These are phyloP conservation scores for Sorex maritimensis DNA, from an alignment of 2,797 vertebrate genomes.

Conservation along the genomic window DNA sequence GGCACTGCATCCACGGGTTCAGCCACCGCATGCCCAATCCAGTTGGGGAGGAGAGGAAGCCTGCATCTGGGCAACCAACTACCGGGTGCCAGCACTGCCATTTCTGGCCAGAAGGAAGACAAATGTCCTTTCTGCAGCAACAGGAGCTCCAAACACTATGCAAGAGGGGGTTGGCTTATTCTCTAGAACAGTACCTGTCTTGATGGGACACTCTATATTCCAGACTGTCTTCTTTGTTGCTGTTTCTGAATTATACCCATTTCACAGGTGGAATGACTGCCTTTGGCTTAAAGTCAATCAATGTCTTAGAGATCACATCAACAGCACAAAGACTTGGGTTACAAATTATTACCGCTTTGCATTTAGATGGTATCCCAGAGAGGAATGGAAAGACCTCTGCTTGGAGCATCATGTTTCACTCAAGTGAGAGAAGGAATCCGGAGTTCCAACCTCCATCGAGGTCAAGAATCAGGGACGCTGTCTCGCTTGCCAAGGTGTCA, in stretches of 20 bases:
- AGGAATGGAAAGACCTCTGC: too few relatives aligned
- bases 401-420: too few relatives aligned
- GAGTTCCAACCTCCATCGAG: too few relatives aligned
- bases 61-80: not conserved
- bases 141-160: not conserved
- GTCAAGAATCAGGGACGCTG: too few relatives aligned
- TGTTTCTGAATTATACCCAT: not conserved
- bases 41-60: not conserved
- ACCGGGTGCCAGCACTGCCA: not conserved
- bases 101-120: not conserved
- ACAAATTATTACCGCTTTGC: conserved; percentile 30
- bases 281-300: not conserved
- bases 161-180: not conserved
- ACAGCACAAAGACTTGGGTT: conserved; percentile 12
- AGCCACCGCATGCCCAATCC: too few relatives aligned
- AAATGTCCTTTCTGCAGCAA: not conserved
- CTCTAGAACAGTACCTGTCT: not conserved
- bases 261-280: not conserved
- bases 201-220: not conserved
- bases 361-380: not conserved
- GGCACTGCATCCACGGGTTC: too few relatives aligned
- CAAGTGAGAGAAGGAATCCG: too few relatives aligned
- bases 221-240: not conserved
- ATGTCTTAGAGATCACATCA: conserved; percentile 49
- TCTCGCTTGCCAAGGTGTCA: too few relatives aligned